Evolutionary conservation across 2,888 invertebrate species (phyloP).

Genomic region (Dascillus cervinus): DNA sequence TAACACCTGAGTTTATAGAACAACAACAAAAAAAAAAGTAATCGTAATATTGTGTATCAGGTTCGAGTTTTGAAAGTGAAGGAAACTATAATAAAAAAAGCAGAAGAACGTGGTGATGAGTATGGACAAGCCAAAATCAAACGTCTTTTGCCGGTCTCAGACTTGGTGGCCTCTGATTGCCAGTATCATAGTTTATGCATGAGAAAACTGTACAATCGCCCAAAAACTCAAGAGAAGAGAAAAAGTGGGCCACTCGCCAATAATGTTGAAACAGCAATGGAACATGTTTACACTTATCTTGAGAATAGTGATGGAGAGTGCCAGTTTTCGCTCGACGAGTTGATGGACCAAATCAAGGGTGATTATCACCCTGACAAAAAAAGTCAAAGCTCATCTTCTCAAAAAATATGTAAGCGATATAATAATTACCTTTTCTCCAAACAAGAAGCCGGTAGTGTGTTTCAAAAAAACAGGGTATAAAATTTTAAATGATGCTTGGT

Average conservation of each 20-base stretch:
- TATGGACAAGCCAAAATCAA: conserved; percentile 4
- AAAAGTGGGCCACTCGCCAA: conserved; percentile 5
- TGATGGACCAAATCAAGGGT: conserved; percentile 1
- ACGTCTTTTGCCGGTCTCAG: conserved; percentile 1
- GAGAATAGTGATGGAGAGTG: conserved; percentile 7
- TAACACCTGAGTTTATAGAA: conserved; percentile 7
- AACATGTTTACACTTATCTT: conserved; percentile 5
- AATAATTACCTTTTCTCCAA: conserved; percentile 4
- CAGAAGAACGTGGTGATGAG: conserved; percentile 6
- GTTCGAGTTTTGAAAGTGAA: conserved; percentile 4
- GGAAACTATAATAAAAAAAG: too few relatives aligned
- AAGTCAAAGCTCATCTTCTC: neutral
- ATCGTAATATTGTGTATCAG: conserved; percentile 7
- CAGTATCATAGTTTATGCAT: conserved; percentile 10
- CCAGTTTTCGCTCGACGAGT: neutral
- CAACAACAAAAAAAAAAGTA: conserved; percentile 1
- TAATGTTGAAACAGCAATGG: conserved; percentile 11
- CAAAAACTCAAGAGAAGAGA: conserved; percentile 5
- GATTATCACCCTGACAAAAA: neutral
- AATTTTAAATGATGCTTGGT: conserved; percentile 3
- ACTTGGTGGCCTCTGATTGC: conserved; percentile 6
- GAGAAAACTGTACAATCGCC: conserved; percentile 10
- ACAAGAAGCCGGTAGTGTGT: conserved; percentile 4
- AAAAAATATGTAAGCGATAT: conserved; percentile 3
- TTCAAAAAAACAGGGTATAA: conserved; percentile 2